Evolutionary conservation across 2,888 invertebrate genomes (phyloP), one percentile per base, ranked within the genome.

Genomic region (Criorhina ranunculi): DNA sequence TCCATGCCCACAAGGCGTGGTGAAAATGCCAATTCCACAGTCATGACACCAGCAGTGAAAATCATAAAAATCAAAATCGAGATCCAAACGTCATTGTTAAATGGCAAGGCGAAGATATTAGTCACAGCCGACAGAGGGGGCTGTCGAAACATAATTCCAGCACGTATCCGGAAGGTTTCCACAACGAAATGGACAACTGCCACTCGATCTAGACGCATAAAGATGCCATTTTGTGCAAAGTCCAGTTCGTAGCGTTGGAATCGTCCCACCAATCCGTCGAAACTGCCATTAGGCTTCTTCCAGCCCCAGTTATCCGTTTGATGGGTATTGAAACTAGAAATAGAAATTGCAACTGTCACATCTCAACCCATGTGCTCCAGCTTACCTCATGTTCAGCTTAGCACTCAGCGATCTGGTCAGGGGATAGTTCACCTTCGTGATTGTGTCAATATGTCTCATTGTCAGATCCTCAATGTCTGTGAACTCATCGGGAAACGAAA

Each of bases 31-130:
- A 90, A 70, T 73, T 91, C 90, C 15, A 90, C 12, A 1, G 80
- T 51, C 86, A 91, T 86, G 0, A 92, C 88, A 4, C 87, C 24
- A 0, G 87, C 87, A 0, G 90, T 90, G 15, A 91, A 81, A n/a
- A 91, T 79, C 59, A 91, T 86, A 8, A 91, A 87, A 11, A 89
- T 12, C 0, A 91, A 33, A 81, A 89, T 89, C 46, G 89, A 92
- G 19, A 92, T 88, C 94, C 94, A 94, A 86, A 95, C 94, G 80
- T 93, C 93, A 77, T 89, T 87, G 86, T 92, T 92, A 90, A 94
- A 94, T 62, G 95, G 94, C 89, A 94, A 90, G 53, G 93, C 88
- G 89, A 94, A 94, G 86, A 94, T 94, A 89, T 94, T 95, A 40
- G 92, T 92, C 40, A 94, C 94, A 0, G 94, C 93, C 0, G 94